Evolutionary conservation across 2,888 invertebrate species (phyloP), one percentile per base, ranked within the genome.

Genomic region (Dichetophora obliterata): DNA sequence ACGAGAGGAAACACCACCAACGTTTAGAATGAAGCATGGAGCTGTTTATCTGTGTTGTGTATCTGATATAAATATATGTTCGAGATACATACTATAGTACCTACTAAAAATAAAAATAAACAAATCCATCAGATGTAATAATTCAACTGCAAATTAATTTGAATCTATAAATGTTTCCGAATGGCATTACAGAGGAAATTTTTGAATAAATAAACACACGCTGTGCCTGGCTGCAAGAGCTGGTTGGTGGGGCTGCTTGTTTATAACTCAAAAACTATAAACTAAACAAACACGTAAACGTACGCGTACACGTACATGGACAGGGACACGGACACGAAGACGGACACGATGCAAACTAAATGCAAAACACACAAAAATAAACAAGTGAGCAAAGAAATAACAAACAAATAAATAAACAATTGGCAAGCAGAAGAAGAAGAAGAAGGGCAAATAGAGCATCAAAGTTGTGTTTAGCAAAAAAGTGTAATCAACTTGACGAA

Each of bases 141-240:
- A 72, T 61, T 72, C 72, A 72, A 27, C 37, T 24, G 31, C 74
- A 19, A 54, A 50, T 74, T 66, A 74, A 66, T 43, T 66, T 74
- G 31, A 16, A 52, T 74, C 66, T 74, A 54, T 54, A 37, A 66
- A 66, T 66, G 66, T 54, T 66, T 66, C 54, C 63, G 74, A 66
- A 31, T 52, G 65, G 74, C 52, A 74, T 54, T 66, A 54, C 65
- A 37, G 19, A 71, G 27, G 22, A 50, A 68, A 14, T 48, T 37
- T 22, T 27, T 48, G 48, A 48, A 66, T 66, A 66, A 66, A 66
- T 66, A 66, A 54, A 52, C 70, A 54, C 16, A 31, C 24, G 37
- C n/a, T 43, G 68, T 19, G 24, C 2, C 57, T 16, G 75, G 66
- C 83, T 37, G 24, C 11, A 70, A 75, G 77, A 76, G 69, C 81